These are phyloP conservation scores for Brachionus calyciflorus DNA, from an alignment of 1,140 invertebrate genomes.

Conservation along the genomic window DNA sequence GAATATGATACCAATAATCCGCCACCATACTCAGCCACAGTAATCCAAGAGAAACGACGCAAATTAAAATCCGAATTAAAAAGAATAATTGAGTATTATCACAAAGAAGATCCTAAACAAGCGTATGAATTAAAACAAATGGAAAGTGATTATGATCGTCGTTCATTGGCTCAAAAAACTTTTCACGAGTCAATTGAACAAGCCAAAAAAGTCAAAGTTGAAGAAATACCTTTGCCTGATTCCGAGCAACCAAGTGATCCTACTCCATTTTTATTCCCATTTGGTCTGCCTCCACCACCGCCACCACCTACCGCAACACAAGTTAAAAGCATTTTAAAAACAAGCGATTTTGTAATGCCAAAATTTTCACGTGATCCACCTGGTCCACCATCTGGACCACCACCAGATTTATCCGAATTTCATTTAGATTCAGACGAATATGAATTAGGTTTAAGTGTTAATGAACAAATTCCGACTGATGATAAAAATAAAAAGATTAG, in stretches of 20 bases:
- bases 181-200: constrained; percentile 28
- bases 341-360: not conserved
- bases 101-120: constrained; percentile 92
- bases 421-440: constrained; percentile 22
- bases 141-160: constrained; percentile 83
- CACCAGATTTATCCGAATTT: constrained; percentile 36
- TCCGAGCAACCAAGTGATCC: not conserved
- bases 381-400: constrained; percentile 4
- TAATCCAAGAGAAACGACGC: constrained; percentile 90
- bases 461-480: constrained; percentile 6
- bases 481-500: constrained; percentile 28
- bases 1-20: constrained; percentile 90
- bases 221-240: constrained; percentile 45
- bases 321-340: constrained; percentile 3
- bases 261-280: not conserved
- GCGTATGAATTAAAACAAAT: constrained; percentile 84
- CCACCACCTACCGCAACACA: not conserved
- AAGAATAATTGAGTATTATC: constrained; percentile 88
- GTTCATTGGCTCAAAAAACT: not conserved
- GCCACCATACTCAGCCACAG: constrained; percentile 86
- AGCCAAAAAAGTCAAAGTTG: constrained; percentile 38
- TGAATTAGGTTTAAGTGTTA: not conserved
- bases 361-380: not conserved
- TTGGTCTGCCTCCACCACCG: not conserved
- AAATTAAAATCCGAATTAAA: constrained; percentile 92